Evolutionary conservation across 1,140 invertebrate genomes (phyloP).

Genomic region (Drosophila eugracilis): DNA sequence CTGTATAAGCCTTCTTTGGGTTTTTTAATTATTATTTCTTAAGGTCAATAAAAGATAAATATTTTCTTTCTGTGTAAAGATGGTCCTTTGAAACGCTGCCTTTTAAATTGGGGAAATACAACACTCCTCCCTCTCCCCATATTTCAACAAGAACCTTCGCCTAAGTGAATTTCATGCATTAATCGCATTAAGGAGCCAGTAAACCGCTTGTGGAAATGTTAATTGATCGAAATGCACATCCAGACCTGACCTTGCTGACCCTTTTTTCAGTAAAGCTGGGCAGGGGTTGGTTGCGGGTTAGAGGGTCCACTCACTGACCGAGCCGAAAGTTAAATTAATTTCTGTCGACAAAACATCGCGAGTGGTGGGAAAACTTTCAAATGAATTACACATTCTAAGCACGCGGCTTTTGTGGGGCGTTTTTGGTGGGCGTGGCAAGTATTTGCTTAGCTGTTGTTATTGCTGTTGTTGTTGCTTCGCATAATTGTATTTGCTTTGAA

Average conservation of each 20-base stretch:
- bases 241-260: constrained; percentile 42
- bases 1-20: too few species aligned
- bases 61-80: not conserved
- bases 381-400: constrained; percentile 79
- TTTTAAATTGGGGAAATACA: not conserved
- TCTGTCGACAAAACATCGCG: constrained; percentile 56
- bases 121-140: not conserved
- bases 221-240: constrained; percentile 74
- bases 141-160: constrained; percentile 16
- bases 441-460: constrained; percentile 34
- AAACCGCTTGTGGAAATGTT: constrained; percentile 64
- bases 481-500: constrained; percentile 78
- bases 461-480: constrained; percentile 33
- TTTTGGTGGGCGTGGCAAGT: constrained; percentile 22
- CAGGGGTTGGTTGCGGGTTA: not conserved
- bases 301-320: constrained; percentile 2
- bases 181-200: constrained; percentile 62
- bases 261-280: not conserved
- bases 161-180: constrained; percentile 69
- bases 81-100: not conserved
- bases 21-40: too few species aligned
- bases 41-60: not conserved
- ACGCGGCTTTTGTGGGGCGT: constrained; percentile 33
- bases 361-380: constrained; percentile 59
- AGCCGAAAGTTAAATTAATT: constrained; percentile 73